Base-by-base conservation (phyloP, 2,888 invertebrate genomes). In the Pheosia tremula region DNA sequence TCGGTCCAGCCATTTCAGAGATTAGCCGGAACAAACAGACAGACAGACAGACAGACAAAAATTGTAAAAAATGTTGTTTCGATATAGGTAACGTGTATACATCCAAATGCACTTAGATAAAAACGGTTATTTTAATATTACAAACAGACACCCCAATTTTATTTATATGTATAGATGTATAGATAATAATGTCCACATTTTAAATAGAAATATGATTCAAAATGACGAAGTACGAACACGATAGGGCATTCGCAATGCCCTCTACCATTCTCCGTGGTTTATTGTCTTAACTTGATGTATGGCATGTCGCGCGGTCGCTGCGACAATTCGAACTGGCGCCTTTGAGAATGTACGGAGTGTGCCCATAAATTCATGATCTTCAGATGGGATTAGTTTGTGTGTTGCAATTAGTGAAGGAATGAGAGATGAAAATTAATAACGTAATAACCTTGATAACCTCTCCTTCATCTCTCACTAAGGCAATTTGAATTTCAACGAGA, bases 221-320 rank as follows among this genome's bases (percentile, higher is more conserved):
- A 56, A 56, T 56, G 41, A 56, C 13, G 13, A 13, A 54, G 54
- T 56, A 41, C 5, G 41, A 39, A 13, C 56, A 24, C 41, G 55
- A 55, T 39, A 55, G 13, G 13, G 41, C 41, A 41, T 41, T 41
- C 64, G 63, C 72, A 68, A 70, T 70, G 70, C 64, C 67, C 66
- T 70, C 66, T 68, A 68, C 67, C 41, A 57, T 56, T 65, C 62
- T 63, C 64, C 58, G 63, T 74, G 75, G 73, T 74, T 75, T 75
- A 76, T 71, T 75, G 74, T 74, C 74, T 71, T 69, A 71, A 68
- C 63, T 72, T 75, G 76, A 75, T 76, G 64, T 67, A 75, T 69
- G 76, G 63, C 59, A 72, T 67, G 74, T 63, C 76, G 67, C 57
- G 59, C 64, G 49, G 63, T 57, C 62, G 64, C 57, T 61, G 67